phyloP scores from a whole-genome alignment of 2,113 vertebrate genomes.

The Ariopsis seemanni region DNA sequence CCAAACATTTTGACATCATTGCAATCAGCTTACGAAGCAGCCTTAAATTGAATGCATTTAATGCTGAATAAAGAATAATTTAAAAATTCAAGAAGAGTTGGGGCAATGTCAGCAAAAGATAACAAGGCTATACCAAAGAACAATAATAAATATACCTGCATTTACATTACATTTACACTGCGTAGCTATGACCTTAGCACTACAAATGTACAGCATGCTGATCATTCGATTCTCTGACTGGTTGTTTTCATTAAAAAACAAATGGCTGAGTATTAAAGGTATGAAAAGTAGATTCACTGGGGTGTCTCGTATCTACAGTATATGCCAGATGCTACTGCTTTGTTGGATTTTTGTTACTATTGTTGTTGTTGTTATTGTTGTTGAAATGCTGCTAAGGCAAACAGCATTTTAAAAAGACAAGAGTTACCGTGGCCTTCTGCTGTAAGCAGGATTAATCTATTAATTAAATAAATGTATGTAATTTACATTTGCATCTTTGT shows the following conservation, averaged over 20 bases:
- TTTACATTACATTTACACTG: neutral
- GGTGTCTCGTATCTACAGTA: neutral
- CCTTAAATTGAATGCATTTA: neutral
- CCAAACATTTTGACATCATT: constrained; percentile 24
- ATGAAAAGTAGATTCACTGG: neutral
- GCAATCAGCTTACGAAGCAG: constrained; percentile 1
- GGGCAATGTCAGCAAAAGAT: neutral
- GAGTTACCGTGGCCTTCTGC: neutral
- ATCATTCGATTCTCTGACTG: neutral
- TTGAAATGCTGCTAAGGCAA: neutral
- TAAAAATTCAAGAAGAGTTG: neutral
- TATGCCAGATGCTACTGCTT: neutral
- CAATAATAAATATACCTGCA: neutral
- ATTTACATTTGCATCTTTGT: neutral
- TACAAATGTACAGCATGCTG: neutral
- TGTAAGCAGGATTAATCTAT: neutral
- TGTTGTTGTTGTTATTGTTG: neutral
- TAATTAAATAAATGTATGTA: neutral
- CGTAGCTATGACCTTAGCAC: neutral
- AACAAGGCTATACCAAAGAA: neutral
- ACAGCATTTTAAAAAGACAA: neutral
- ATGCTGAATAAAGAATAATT: neutral
- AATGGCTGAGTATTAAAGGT: neutral
- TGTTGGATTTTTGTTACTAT: neutral
- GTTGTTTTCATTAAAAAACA: neutral